Evolutionary conservation across 1,140 invertebrate species (phyloP).

Genomic region (Drusus annulatus): DNA sequence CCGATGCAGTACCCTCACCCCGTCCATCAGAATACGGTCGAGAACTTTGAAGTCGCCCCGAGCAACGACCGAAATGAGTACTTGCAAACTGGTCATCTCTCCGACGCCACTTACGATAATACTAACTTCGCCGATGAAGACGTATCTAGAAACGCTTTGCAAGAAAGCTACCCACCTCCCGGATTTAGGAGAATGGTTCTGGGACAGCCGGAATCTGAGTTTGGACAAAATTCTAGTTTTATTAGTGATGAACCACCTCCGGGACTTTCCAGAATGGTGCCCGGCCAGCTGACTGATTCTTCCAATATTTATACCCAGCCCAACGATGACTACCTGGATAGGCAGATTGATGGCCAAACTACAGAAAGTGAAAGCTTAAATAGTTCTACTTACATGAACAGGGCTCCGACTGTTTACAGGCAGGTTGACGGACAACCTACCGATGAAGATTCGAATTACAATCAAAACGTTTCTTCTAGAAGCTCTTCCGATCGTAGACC

Average conservation of each 20-base stretch:
- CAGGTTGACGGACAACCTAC: constrained; percentile 68
- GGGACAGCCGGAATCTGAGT: constrained; percentile 76
- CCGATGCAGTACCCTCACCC: constrained; percentile 60
- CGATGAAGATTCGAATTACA: constrained; percentile 62
- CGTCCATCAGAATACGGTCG: constrained; percentile 61
- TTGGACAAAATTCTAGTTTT: constrained; percentile 69
- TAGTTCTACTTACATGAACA: constrained; percentile 53
- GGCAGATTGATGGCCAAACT: constrained; percentile 67
- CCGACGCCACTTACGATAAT: constrained; percentile 72
- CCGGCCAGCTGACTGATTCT: constrained; percentile 69
- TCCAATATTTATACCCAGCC: constrained; percentile 64
- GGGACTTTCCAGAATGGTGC: constrained; percentile 74
- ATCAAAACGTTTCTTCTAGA: constrained; percentile 60
- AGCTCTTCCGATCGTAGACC: constrained; percentile 63
- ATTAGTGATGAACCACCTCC: constrained; percentile 72
- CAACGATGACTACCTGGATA: constrained; percentile 66
- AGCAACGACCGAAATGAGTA: constrained; percentile 81
- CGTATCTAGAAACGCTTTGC: constrained; percentile 47
- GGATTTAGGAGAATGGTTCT: constrained; percentile 76
- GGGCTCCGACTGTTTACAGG: constrained; percentile 61
- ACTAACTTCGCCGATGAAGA: constrained; percentile 55
- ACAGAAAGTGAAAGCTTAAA: constrained; percentile 60
- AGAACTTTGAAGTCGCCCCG: constrained; percentile 75
- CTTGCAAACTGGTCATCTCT: constrained; percentile 80
- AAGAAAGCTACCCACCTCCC: constrained; percentile 72